A percentile compares a stretch with the other conserved stretches of the same genome.
These are phyloP conservation scores for Melieria picta DNA, from an alignment of 2,888 invertebrate species.

Conservation along the genomic window DNA sequence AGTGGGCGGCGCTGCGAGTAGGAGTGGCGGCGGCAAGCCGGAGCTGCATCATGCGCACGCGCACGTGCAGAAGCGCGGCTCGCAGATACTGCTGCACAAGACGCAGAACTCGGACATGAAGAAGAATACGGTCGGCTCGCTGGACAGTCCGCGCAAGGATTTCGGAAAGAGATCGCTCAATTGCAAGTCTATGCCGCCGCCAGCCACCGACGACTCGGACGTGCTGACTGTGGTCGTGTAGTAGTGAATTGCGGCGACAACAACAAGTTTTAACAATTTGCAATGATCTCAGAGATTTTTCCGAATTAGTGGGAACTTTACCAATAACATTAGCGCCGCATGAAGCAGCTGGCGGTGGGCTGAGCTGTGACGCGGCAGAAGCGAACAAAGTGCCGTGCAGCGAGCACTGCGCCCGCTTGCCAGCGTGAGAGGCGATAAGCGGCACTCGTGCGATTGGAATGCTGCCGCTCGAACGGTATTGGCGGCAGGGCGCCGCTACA, in stretches of 20 bases:
- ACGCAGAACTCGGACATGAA: conserved; percentile 86
- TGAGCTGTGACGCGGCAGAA: no score
- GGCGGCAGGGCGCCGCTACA: no score
- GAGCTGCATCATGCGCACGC: conserved; percentile 53
- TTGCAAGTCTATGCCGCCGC: conserved; percentile 63
- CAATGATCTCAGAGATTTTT: neutral
- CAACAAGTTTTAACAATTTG: conserved; percentile 2
- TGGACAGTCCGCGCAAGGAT: conserved; percentile 73
- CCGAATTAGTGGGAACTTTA: neutral
- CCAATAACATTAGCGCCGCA: no score
- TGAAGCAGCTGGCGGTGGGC: no score
- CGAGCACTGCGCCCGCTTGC: no score
- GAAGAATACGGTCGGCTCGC: conserved; percentile 79
- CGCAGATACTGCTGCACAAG: conserved; percentile 80
- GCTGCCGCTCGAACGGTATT: no score
- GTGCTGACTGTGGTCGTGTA: conserved; percentile 71
- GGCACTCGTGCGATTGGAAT: no score
- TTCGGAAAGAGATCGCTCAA: conserved; percentile 80
- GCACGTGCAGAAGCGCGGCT: conserved; percentile 68
- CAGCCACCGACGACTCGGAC: conserved; percentile 61
- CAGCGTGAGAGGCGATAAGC: no score
- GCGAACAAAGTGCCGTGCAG: no score
- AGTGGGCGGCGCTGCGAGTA: conserved; percentile 48
- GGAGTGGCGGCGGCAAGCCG: conserved; percentile 48
- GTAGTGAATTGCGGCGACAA: conserved; percentile 8